A percentile compares a stretch with the other conserved stretches of the same genome.
These are phyloP conservation scores for Eonycteris spelaea DNA, from an alignment of 2,113 vertebrate species.

Conservation along the genomic window DNA sequence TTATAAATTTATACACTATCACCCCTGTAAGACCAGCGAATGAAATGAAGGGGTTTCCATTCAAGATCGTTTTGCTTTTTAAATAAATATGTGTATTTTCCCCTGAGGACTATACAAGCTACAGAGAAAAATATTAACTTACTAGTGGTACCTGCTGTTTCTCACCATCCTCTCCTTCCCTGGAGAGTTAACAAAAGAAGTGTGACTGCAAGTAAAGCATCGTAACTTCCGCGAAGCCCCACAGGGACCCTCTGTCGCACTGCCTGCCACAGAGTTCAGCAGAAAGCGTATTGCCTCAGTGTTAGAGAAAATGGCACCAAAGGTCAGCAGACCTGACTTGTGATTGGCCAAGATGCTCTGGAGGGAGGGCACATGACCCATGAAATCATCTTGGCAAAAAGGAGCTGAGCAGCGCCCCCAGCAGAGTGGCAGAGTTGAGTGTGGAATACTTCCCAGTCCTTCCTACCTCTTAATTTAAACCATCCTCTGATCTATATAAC, in stretches of 20 bases:
- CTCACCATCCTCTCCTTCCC: neutral
- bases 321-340: neutral
- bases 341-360: neutral
- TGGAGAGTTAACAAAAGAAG: neutral
- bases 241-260: accelerated
- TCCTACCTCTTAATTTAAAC: too few relatives aligned
- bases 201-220: neutral
- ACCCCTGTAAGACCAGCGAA: neutral
- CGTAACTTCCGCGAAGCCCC: neutral
- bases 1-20: neutral
- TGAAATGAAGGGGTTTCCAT: neutral
- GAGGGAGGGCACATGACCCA: too few relatives aligned
- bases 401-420: neutral
- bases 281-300: neutral
- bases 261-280: neutral
- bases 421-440: accelerated
- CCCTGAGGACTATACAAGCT: neutral
- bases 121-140: neutral
- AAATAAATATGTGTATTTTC: neutral
- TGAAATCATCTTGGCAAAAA: neutral
- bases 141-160: neutral
- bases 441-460: neutral
- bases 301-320: neutral
- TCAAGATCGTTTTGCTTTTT: neutral
- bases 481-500: neutral